phyloP scores from a whole-genome alignment of 92 coral and sea anemone species.

The Epizoanthus illoricatus region DNA sequence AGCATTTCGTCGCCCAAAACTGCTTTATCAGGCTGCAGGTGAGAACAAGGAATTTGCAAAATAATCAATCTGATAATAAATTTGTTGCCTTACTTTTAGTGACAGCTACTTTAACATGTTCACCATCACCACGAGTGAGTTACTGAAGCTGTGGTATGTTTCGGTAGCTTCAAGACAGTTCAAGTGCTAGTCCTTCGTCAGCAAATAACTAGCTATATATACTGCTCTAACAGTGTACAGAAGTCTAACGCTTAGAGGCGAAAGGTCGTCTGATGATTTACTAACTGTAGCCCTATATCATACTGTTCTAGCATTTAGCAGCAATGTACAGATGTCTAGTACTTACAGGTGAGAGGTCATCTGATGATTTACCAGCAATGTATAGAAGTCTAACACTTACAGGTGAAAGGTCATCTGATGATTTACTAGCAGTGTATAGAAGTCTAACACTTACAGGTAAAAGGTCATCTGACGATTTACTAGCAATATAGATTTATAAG shows the following conservation, averaged over 20 bases:
- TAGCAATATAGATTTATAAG: not conserved
- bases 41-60: not conserved
- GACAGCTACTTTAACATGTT: too few species aligned
- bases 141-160: too few species aligned
- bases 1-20: constrained; percentile 82
- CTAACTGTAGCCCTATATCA: not conserved
- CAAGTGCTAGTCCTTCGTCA: too few species aligned
- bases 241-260: not conserved
- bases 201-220: not conserved
- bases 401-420: not conserved
- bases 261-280: not conserved
- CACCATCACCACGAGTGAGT: too few species aligned
- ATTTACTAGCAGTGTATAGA: not conserved
- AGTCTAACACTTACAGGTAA: not conserved
- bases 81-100: not conserved
- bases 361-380: constrained; percentile 15
- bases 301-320: not conserved
- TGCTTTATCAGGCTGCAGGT: constrained; percentile 74
- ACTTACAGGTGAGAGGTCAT: constrained; percentile 87
- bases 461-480: not conserved
- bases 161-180: too few species aligned
- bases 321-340: not conserved
- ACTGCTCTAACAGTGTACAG: not conserved
- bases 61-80: too few species aligned
- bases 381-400: too few species aligned